phyloP scores from a whole-genome alignment of 2,888 invertebrate species.

The Gymnocheta viridis region DNA sequence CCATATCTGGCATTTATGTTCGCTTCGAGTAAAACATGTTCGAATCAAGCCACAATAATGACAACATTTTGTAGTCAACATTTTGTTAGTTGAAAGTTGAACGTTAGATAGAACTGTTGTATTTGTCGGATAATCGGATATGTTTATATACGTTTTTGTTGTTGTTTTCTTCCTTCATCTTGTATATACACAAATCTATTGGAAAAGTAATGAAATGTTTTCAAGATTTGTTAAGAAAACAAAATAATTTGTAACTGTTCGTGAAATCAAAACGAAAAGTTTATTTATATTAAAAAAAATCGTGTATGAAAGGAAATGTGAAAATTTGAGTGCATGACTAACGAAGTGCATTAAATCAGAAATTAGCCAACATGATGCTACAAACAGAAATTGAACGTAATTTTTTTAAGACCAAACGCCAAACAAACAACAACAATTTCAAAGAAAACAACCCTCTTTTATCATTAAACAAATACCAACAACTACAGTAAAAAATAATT shows the following conservation, averaged over 20 bases:
- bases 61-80: constrained; percentile 19
- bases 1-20: background rate
- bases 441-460: constrained; percentile 53
- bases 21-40: background rate
- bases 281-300: background rate
- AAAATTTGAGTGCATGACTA: constrained; percentile 1
- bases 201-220: constrained; percentile 34
- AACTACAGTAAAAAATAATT: constrained; percentile 4
- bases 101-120: constrained; percentile 29
- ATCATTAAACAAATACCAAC: constrained; percentile 41
- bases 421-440: constrained; percentile 29
- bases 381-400: constrained; percentile 29
- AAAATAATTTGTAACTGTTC: background rate
- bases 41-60: constrained; percentile 2
- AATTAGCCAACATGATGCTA: constrained; percentile 33
- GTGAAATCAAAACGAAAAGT: background rate
- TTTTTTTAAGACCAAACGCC: background rate
- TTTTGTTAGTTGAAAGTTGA: constrained; percentile 50
- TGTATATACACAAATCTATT: constrained; percentile 48
- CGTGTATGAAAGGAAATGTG: background rate
- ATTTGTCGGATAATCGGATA: background rate
- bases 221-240: background rate
- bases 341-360: constrained; percentile 22
- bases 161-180: constrained; percentile 36
- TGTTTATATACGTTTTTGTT: constrained; percentile 29